These are phyloP conservation scores for Tetragonisca angustula DNA, from an alignment of 2,888 invertebrate genomes.

Conservation along the genomic window DNA sequence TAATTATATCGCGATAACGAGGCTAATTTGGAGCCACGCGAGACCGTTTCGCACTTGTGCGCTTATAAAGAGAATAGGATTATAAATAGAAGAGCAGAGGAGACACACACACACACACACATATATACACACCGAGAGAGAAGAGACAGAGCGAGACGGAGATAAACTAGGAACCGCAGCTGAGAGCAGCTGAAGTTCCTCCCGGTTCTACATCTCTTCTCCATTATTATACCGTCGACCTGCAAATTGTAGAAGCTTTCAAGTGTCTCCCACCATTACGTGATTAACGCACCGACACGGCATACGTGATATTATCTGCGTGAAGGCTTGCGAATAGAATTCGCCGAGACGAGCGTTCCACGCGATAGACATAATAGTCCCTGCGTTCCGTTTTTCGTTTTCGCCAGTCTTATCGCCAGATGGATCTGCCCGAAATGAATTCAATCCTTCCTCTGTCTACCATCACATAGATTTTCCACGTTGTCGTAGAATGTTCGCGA, in stretches of 20 bases:
- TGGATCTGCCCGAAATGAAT: neutral
- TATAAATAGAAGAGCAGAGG: constrained; percentile 65
- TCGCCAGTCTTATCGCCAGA: constrained; percentile 29
- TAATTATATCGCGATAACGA: constrained; percentile 72
- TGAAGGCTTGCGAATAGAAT: constrained; percentile 52
- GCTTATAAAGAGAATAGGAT: constrained; percentile 71
- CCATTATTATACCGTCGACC: constrained; percentile 66
- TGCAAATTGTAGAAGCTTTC: constrained; percentile 64
- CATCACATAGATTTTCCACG: neutral
- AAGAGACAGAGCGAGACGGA: constrained; percentile 19
- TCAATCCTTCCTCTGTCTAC: neutral
- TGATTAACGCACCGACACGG: constrained; percentile 60
- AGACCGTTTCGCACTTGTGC: constrained; percentile 63
- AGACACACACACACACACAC: neutral
- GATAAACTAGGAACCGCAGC: constrained; percentile 29
- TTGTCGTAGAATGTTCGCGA: neutral
- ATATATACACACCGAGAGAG: neutral
- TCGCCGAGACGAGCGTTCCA: constrained; percentile 47
- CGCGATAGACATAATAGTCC: constrained; percentile 28
- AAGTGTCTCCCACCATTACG: constrained; percentile 57
- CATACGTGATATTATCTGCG: constrained; percentile 60
- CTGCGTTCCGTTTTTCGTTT: constrained; percentile 48
- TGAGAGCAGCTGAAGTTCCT: constrained; percentile 35
- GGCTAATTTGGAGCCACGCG: constrained; percentile 63
- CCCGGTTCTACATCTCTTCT: constrained; percentile 54